A percentile compares a stretch with the other conserved stretches of the same genome.
Evolutionary conservation across 2,888 invertebrate species (phyloP).

Genomic region (Bembecia ichneumoniformis): DNA sequence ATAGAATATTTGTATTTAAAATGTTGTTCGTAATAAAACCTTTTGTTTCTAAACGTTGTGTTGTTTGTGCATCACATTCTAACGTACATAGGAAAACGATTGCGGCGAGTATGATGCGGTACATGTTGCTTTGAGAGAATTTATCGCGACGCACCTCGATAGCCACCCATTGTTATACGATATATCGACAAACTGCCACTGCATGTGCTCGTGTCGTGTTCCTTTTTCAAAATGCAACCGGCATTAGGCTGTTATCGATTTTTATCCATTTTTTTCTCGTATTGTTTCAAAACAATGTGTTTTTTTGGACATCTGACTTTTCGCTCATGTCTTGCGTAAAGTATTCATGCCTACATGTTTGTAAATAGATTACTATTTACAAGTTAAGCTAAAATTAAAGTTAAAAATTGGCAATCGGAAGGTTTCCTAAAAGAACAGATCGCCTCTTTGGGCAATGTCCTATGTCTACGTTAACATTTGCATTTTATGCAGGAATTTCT

Average conservation of each 20-base stretch:
- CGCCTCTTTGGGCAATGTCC: too few species aligned
- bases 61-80: conserved; percentile 31
- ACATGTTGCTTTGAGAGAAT: conserved; percentile 38
- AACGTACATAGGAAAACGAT: conserved; percentile 62
- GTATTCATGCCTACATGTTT: too few species aligned
- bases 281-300: too few species aligned
- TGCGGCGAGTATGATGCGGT: conserved; percentile 41
- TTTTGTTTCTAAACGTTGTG: conserved; percentile 51
- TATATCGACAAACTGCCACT: neutral
- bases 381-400: too few species aligned
- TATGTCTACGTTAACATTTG: too few species aligned
- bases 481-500: too few species aligned
- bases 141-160: conserved; percentile 28
- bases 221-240: conserved; percentile 5
- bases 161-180: conserved; percentile 15
- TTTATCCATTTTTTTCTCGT: neutral
- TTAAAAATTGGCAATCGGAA: too few species aligned
- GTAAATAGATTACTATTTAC: too few species aligned
- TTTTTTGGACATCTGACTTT: too few species aligned
- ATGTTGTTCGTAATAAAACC: conserved; percentile 31
- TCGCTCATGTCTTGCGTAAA: too few species aligned
- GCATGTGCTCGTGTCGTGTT: neutral
- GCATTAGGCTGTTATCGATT: neutral
- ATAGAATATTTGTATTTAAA: neutral
- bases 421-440: too few species aligned